phyloP scores from a whole-genome alignment of 2,797 vertebrate genomes.

The Manis javanica region DNA sequence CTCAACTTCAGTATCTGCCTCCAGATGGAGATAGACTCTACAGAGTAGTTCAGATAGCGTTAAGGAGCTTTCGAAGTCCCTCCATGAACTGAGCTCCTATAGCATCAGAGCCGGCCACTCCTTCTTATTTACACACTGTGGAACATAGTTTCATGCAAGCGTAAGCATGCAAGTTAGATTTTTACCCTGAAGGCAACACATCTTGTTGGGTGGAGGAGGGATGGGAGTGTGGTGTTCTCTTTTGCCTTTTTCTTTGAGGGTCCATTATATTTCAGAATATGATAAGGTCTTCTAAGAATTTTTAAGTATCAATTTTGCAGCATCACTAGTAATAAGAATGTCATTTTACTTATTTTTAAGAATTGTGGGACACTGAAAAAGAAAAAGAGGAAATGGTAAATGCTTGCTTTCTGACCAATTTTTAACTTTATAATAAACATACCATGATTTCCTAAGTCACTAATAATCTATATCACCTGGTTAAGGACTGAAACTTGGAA shows the following conservation, averaged over 20 bases:
- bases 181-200: neutral
- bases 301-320: neutral
- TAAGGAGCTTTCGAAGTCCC: neutral
- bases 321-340: neutral
- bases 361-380: neutral
- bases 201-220: neutral
- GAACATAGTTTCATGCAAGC: neutral
- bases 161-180: neutral
- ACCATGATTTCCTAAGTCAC: neutral
- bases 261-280: neutral
- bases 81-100: neutral
- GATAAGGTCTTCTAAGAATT: neutral
- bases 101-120: neutral
- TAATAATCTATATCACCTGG: neutral
- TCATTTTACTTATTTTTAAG: constrained; percentile 20
- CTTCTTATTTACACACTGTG: neutral
- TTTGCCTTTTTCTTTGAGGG: neutral
- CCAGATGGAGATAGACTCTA: neutral
- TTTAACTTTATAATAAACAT: neutral
- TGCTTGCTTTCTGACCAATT: neutral
- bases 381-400: neutral
- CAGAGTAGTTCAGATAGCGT: neutral
- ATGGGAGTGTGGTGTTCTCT: neutral
- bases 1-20: neutral
- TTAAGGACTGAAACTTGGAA: neutral